Conservation (phyloP, 37 sponge, comb jelly and placozoan genomes). For the Amphimedon queenslandica region DNA sequence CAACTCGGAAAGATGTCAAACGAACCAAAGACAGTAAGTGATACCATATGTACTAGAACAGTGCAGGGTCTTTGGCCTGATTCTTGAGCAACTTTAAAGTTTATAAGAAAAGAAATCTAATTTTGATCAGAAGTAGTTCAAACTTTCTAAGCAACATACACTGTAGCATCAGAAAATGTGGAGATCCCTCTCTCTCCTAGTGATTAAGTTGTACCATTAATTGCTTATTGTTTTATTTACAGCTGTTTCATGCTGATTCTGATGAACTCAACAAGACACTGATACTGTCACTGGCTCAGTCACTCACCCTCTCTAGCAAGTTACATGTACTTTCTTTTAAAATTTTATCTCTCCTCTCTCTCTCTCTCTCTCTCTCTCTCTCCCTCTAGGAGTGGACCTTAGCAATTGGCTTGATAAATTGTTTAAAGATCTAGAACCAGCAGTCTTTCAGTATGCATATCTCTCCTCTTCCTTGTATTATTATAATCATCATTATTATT, state of each 20-base stretch:
- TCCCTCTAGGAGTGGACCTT: too few relatives aligned
- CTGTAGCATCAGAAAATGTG: background rate
- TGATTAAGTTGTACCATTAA: background rate
- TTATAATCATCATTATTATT: too few relatives aligned
- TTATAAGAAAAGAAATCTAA: background rate
- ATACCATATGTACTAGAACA: background rate
- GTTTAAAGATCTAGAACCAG: slow-evolving; percentile 2
- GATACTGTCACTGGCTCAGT: slow-evolving; percentile 68
- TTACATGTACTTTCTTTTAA: too few relatives aligned
- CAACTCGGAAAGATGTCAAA: slow-evolving; percentile 47
- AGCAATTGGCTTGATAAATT: background rate
- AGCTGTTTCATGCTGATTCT: slow-evolving; percentile 65
- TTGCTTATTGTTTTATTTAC: background rate
- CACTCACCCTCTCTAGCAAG: slow-evolving; percentile 70
- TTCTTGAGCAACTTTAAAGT: background rate
- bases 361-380: too few relatives aligned
- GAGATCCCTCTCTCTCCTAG: background rate
- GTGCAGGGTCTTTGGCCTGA: background rate
- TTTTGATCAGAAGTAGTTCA: background rate
- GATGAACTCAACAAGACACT: slow-evolving; percentile 83
- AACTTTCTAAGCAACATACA: too few relatives aligned
- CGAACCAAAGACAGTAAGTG: slow-evolving; percentile 55
- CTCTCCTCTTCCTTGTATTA: too few relatives aligned
- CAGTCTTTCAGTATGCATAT: too few relatives aligned
- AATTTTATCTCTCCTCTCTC: too few relatives aligned